Percentiles rank a stretch among this genome's conserved stretches.
Conservation (phyloP, 2,888 invertebrate genomes). For the Phytoseiulus persimilis region DNA sequence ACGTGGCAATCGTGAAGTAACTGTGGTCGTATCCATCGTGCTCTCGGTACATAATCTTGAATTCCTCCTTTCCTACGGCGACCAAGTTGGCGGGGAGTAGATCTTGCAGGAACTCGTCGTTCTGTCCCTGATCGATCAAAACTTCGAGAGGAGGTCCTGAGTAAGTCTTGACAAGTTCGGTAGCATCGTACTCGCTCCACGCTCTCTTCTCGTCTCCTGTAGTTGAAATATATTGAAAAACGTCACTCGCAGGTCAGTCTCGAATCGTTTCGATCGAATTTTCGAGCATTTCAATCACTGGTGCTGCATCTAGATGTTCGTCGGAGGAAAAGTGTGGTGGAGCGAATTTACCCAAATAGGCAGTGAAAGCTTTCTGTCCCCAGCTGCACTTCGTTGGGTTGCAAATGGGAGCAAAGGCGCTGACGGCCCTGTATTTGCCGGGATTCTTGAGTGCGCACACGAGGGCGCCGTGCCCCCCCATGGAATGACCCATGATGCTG, state of each 20-base stretch:
- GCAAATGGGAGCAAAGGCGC: conserved; percentile 88
- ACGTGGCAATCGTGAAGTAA: conserved; percentile 83
- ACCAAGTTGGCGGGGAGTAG: conserved; percentile 73
- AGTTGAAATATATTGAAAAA: not conserved
- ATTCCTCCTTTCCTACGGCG: conserved; percentile 56
- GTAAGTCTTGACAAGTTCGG: conserved; percentile 69
- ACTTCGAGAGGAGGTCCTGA: conserved; percentile 72
- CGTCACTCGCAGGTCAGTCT: conserved; percentile 50
- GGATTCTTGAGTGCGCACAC: conserved; percentile 83
- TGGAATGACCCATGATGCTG: conserved; percentile 57
- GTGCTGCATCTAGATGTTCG: too few species aligned
- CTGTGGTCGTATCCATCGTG: conserved; percentile 73
- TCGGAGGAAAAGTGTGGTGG: too few species aligned
- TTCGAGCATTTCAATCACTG: too few species aligned
- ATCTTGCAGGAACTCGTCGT: conserved; percentile 67
- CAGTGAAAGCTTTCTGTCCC: conserved; percentile 74
- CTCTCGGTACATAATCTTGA: conserved; percentile 58
- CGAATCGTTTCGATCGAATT: too few species aligned
- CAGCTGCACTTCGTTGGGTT: conserved; percentile 76
- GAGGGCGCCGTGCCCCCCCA: conserved; percentile 96
- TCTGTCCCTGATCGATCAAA: conserved; percentile 79
- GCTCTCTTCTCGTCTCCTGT: conserved; percentile 54
- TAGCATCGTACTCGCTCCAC: conserved; percentile 86
- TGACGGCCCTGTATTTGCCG: conserved; percentile 67
- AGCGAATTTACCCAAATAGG: conserved; percentile 61